These are phyloP conservation scores for Turritopsis rubra DNA, from an alignment of 30 jellyfish, hydroid and myxozoan species.

Conservation along the genomic window DNA sequence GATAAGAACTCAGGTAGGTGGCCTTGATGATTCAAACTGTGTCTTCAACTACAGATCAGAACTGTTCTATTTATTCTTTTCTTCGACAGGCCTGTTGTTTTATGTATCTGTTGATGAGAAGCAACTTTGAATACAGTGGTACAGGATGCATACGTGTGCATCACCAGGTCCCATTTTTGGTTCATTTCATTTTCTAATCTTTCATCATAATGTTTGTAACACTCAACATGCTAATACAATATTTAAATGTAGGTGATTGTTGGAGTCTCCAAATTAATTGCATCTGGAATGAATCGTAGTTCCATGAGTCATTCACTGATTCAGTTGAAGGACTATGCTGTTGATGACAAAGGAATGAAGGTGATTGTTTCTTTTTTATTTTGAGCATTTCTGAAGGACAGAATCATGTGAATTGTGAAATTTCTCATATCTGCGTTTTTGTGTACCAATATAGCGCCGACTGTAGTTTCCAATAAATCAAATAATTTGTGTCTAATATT, in stretches of 20 bases:
- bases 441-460: no score
- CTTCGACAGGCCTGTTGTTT: slow-evolving; percentile 85
- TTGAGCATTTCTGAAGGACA: no score
- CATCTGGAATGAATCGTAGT: slow-evolving; percentile 93
- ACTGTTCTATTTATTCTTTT: not conserved
- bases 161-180: slow-evolving; percentile 51
- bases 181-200: no score
- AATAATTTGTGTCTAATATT: no score
- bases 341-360: slow-evolving; percentile 87
- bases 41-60: not conserved
- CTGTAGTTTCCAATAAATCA: no score
- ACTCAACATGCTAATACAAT: no score
- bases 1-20: slow-evolving; percentile 76
- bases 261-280: slow-evolving; percentile 86
- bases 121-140: slow-evolving; percentile 93
- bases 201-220: no score
- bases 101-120: slow-evolving; percentile 88
- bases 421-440: no score
- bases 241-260: slow-evolving; percentile 67
- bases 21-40: not conserved
- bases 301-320: slow-evolving; percentile 90
- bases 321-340: slow-evolving; percentile 66
- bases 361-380: slow-evolving; percentile 18
- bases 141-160: slow-evolving; percentile 95
- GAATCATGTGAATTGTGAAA: no score